Base-by-base conservation (phyloP, 2,797 vertebrate species). In the Paedocypris micromegethes region DNA sequence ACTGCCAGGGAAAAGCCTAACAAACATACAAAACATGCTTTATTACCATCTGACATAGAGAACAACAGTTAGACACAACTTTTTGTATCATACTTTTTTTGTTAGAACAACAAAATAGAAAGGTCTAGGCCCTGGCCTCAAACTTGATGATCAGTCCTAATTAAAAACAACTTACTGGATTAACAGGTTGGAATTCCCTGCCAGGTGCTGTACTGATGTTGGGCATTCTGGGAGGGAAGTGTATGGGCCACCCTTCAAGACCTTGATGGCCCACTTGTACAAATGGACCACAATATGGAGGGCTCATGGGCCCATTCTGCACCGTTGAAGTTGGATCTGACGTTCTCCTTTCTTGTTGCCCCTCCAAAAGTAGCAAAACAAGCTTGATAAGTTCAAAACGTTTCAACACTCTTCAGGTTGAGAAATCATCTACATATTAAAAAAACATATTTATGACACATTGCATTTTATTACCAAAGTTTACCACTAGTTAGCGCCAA, bases 171-270 rank as follows among this genome's bases (percentile, higher is more conserved):
- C 88, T 88, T 83, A 91, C 90, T 72, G 88, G 85, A 79, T 81
- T 87, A 64, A 88, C 91, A 69, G 92, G 92, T 69, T 89, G 91
- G 64, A 94, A 92, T 84, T 93, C 93, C 80, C 90, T 86, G 72
- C 87, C 86, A 37, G 86, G 94, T 61, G 94, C 82, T 86, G 86
- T 52, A 88, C 88, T 49, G 87, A 84, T 0, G 79, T 87, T 89
- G 78, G 89, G 86, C 83, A 93, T 87, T 76, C 92, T 81, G 2
- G 94, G 92, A 0, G 93, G 92, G 82, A 95, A 95, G 77, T 91
- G 90, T 84, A 94, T 82, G 83, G 93, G 91, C 94, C 95, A 95
- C 69, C 94, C 94, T 0, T 98, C 94, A 0, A 86, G 93, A 78
- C 90, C 93, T 1, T 90, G 92, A 82, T 90, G 92, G 52, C 91